Evolutionary conservation across 2,797 vertebrate species (phyloP), one percentile per base, ranked within the genome.

Genomic region (Lemur catta): DNA sequence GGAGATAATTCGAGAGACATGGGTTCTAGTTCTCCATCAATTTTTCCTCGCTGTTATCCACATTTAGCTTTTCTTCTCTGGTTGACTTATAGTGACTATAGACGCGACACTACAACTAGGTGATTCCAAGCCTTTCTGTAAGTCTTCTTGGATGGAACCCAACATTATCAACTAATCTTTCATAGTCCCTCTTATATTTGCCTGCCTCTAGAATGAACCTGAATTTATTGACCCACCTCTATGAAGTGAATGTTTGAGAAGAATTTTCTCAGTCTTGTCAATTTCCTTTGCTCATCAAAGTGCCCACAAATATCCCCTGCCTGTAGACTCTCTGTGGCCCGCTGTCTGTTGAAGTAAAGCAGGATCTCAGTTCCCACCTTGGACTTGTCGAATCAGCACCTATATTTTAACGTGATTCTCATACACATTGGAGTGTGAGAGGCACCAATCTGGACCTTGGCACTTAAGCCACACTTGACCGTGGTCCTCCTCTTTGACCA

Each of bases 201-300:
- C 20, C 17, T 76, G 48, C 8, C 41, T 96, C 71, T 90, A 87
- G 28, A 96, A 91, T 67, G 72, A 80, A 88, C 63, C 33, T 92
- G 63, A 59, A 74, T 50, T 76, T 72, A 78, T 38, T 74, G 88
- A 65, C 71, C 61, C 11, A 88, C 74, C 5, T 55, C 6, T 67
- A 35, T 24, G 28, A 96, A 93, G 13, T 46, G 30, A 93, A 72
- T 63, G 4, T n/a, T 59, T 85, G 48, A 48, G 61, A 89, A 75
- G 22, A 35, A 63, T 75, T 38, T 85, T 61, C 74, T 74, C 6
- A 33, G 43, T 35, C 33, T 82, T 63, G 17, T 30, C 17, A 38
- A 18, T 12, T 67, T 82, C 35, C 13, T 61, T 88, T 91, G 55
- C 50, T 82, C n/a, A 41, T 63, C 26, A 38, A 22, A 88, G 28